A percentile compares a stretch with the other conserved stretches of the same genome.
phyloP scores from a whole-genome alignment of 64 coral and sea anemone genomes.

The Pocillopora damicornis region DNA sequence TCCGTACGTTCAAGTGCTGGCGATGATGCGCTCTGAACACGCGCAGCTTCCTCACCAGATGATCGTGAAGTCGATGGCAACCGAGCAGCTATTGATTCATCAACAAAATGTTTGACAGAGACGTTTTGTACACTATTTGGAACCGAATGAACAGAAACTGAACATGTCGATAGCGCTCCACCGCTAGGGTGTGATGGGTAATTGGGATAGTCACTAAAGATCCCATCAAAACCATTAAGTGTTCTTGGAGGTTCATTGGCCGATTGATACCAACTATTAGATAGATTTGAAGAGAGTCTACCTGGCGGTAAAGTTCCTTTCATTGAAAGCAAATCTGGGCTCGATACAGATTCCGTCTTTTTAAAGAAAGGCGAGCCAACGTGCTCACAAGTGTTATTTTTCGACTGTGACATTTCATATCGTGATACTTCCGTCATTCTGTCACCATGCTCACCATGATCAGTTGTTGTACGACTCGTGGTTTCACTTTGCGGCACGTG shows the following conservation, averaged over 20 bases:
- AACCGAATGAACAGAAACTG: background rate
- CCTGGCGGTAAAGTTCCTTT: background rate
- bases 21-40: background rate
- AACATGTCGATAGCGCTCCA: background rate
- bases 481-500: slow-evolving; percentile 30
- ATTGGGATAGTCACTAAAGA: no score
- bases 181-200: background rate
- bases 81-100: background rate
- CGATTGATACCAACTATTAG: slow-evolving; percentile 4
- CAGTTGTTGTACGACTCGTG: background rate
- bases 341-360: slow-evolving; percentile 22
- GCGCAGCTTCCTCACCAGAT: background rate
- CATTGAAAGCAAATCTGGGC: slow-evolving; percentile 30
- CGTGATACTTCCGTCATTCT: slow-evolving; percentile 3
- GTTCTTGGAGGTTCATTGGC: background rate
- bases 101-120: background rate
- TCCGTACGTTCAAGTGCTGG: slow-evolving; percentile 21
- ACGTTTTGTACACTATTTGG: background rate
- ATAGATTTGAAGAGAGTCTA: background rate
- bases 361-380: slow-evolving; percentile 1
- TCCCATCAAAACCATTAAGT: background rate
- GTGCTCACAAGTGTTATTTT: background rate
- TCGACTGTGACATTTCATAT: background rate
- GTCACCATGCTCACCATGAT: slow-evolving; percentile 10
- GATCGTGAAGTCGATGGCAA: background rate